These are phyloP conservation scores for Tragelaphus strepsiceros DNA, from an alignment of 2,113 vertebrate species.

Conservation along the genomic window DNA sequence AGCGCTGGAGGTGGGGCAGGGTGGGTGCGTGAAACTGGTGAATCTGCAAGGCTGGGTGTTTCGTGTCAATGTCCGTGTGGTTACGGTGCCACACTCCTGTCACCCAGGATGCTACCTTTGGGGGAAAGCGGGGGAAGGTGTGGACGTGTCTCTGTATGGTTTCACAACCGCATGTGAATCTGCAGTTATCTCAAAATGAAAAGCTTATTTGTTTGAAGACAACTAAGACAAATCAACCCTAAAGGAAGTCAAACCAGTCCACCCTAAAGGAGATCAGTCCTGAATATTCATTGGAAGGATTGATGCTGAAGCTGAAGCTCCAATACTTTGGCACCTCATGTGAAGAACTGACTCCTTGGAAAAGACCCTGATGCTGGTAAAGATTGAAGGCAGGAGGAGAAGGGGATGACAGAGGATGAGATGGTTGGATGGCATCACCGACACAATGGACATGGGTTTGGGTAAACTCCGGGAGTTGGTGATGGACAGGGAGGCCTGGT, in stretches of 20 bases:
- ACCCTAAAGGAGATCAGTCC: neutral
- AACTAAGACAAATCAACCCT: neutral
- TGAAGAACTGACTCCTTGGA: accelerated
- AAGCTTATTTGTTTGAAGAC: neutral
- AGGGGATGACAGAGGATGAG: accelerated
- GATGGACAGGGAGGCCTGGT: neutral
- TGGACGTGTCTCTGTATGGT: neutral
- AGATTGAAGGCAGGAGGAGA: neutral
- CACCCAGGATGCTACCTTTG: accelerated
- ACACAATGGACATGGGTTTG: neutral
- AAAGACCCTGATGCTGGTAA: neutral
- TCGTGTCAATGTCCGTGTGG: accelerated
- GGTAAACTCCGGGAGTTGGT: accelerated
- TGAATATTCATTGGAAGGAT: neutral
- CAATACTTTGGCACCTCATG: neutral
- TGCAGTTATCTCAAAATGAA: neutral
- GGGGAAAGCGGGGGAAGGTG: neutral
- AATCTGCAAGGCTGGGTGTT: neutral
- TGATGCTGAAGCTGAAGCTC: neutral
- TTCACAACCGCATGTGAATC: neutral
- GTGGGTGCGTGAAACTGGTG: accelerated
- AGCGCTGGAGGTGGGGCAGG: neutral
- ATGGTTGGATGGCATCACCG: neutral
- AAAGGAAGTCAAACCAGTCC: neutral
- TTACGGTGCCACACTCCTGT: accelerated